A percentile compares a stretch with the other conserved stretches of the same genome.
phyloP scores from a whole-genome alignment of 2,888 invertebrate genomes.

The Argyresthia albistria region DNA sequence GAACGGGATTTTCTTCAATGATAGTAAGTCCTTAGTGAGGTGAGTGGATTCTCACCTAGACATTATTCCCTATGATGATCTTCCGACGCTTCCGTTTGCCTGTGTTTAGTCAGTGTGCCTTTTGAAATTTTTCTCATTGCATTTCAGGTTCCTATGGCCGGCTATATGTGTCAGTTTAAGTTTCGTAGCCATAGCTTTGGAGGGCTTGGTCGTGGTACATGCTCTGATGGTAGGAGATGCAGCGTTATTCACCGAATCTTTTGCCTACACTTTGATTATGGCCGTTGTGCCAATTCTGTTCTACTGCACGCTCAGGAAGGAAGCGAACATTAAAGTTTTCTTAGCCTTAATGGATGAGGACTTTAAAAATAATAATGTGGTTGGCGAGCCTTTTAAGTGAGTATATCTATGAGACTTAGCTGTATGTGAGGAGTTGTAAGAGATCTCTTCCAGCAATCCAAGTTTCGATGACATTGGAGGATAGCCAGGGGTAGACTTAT shows the following conservation, averaged over 20 bases:
- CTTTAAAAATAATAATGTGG: conserved; percentile 27
- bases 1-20: conserved; percentile 17
- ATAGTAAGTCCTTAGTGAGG: conserved; percentile 30
- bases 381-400: conserved; percentile 32
- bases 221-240: conserved; percentile 27
- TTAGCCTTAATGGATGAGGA: conserved; percentile 33
- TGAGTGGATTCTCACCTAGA: too few species aligned
- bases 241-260: conserved; percentile 36
- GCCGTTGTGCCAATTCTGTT: conserved; percentile 25
- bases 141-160: conserved; percentile 34
- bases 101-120: background rate
- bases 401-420: background rate
- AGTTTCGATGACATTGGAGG: too few species aligned
- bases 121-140: conserved; percentile 1
- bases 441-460: too few species aligned
- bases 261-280: conserved; percentile 36
- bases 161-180: conserved; percentile 15
- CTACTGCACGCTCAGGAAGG: conserved; percentile 21
- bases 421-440: too few species aligned
- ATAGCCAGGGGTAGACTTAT: too few species aligned
- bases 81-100: too few species aligned
- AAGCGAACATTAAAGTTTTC: conserved; percentile 20
- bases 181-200: conserved; percentile 17
- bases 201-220: conserved; percentile 24
- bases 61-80: too few species aligned